Evolutionary conservation across 37 sponge, comb jelly and placozoan genomes (phyloP).

Genomic region (Tethya wilhelma): DNA sequence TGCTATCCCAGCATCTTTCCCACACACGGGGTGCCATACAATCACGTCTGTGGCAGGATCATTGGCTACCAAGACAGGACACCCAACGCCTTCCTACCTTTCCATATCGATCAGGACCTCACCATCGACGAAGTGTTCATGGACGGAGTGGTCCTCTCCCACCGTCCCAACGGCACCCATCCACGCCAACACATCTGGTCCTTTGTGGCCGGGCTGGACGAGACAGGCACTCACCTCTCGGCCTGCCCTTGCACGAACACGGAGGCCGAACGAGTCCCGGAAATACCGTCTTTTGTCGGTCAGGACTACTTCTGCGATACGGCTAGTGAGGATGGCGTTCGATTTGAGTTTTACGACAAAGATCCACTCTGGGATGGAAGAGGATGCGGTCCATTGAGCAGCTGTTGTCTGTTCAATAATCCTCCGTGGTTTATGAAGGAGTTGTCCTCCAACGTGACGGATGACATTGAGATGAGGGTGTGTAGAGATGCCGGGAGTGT

Average conservation of each 20-base stretch:
- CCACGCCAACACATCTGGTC: constrained; percentile 24
- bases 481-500: constrained; percentile 7
- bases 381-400: constrained; percentile 2
- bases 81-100: constrained; percentile 22
- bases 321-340: constrained; percentile 1
- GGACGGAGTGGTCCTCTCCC: constrained; percentile 28
- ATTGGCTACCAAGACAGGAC: constrained; percentile 22
- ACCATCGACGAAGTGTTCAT: constrained; percentile 14
- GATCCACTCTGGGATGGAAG: constrained; percentile 30
- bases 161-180: neutral
- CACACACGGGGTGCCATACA: neutral
- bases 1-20: constrained; percentile 10
- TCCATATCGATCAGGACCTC: neutral
- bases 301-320: constrained; percentile 18
- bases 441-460: neutral
- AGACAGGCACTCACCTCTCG: constrained; percentile 5
- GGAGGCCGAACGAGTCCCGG: neutral
- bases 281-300: constrained; percentile 8
- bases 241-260: neutral
- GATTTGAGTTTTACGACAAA: neutral
- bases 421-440: constrained; percentile 23
- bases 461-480: constrained; percentile 29
- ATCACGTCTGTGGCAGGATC: constrained; percentile 7
- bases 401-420: constrained; percentile 10
- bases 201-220: constrained; percentile 20